These are phyloP conservation scores for Ditylenchus weischeri DNA, from an alignment of 2,888 invertebrate genomes.

Conservation along the genomic window DNA sequence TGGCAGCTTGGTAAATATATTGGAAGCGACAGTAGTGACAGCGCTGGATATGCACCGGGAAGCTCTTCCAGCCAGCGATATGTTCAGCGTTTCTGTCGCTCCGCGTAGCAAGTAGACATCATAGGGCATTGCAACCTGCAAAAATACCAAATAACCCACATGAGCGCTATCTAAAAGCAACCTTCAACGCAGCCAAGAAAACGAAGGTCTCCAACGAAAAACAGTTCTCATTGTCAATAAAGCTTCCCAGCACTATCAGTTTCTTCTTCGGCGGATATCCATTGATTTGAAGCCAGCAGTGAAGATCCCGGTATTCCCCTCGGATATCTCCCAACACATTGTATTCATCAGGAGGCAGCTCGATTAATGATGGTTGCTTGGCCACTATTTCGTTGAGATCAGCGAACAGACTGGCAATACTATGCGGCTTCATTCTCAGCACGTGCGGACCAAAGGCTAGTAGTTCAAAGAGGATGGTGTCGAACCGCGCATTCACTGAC, in stretches of 20 bases:
- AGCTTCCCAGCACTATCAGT: slow-evolving; percentile 12
- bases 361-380: slow-evolving; percentile 13
- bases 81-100: slow-evolving; percentile 16
- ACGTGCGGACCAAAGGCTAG: background rate
- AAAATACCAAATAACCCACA: background rate
- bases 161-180: background rate
- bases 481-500: slow-evolving; percentile 5
- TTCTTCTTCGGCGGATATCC: slow-evolving; percentile 19
- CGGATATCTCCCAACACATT: slow-evolving; percentile 13
- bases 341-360: slow-evolving; percentile 11
- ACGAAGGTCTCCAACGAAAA: slow-evolving; percentile 21
- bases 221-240: slow-evolving; percentile 11
- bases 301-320: slow-evolving; percentile 17
- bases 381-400: slow-evolving; percentile 12
- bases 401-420: slow-evolving; percentile 12
- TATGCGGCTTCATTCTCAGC: slow-evolving; percentile 3
- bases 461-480: slow-evolving; percentile 7
- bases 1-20: slow-evolving; percentile 15
- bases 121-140: slow-evolving; percentile 16
- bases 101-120: slow-evolving; percentile 15
- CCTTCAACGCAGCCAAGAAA: slow-evolving; percentile 14
- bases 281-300: slow-evolving; percentile 19
- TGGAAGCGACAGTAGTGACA: slow-evolving; percentile 8
- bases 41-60: slow-evolving; percentile 13
- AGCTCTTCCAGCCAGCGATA: background rate